Percentiles rank a stretch among this genome's conserved stretches.
Evolutionary conservation across 2,888 invertebrate species (phyloP).

Genomic region (Caradrina kadenii): DNA sequence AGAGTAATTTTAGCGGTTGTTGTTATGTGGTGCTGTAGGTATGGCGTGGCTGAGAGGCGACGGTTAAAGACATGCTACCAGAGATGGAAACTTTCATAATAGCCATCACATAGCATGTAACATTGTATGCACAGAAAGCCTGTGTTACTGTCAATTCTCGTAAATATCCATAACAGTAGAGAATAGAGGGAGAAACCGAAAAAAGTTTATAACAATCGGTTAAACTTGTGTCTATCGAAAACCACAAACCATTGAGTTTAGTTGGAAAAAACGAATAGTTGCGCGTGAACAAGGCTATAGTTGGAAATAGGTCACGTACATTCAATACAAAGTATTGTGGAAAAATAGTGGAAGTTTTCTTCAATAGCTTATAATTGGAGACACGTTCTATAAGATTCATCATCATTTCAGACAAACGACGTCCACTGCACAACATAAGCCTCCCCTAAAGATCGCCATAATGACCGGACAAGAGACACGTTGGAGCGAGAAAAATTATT

Average conservation of each 20-base stretch:
- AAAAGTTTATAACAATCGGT: conserved; percentile 9
- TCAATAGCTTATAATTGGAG: too few relatives aligned
- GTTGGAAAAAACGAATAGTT: conserved; percentile 14
- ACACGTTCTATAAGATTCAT: too few relatives aligned
- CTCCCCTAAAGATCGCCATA: too few relatives aligned
- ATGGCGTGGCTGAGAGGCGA: neutral
- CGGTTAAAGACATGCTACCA: neutral
- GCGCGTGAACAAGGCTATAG: conserved; percentile 10
- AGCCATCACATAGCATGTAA: neutral
- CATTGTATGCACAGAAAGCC: conserved; percentile 9
- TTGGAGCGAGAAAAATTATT: neutral
- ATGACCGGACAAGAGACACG: too few relatives aligned
- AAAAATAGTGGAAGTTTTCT: too few relatives aligned
- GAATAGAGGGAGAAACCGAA: conserved; percentile 1
- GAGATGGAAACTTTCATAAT: neutral
- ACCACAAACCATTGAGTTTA: conserved; percentile 12
- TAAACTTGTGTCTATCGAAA: conserved; percentile 21
- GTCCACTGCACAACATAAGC: too few relatives aligned
- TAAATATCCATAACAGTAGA: conserved; percentile 15
- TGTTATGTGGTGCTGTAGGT: conserved; percentile 21
- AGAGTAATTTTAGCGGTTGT: conserved; percentile 30
- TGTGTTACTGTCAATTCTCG: conserved; percentile 23
- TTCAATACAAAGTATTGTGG: neutral
- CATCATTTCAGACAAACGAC: too few relatives aligned
- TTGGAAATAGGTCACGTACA: neutral